A percentile compares a stretch with the other conserved stretches of the same genome.
Evolutionary conservation across 2,113 vertebrate species (phyloP).

Genomic region (Benitochromis conjunctus): DNA sequence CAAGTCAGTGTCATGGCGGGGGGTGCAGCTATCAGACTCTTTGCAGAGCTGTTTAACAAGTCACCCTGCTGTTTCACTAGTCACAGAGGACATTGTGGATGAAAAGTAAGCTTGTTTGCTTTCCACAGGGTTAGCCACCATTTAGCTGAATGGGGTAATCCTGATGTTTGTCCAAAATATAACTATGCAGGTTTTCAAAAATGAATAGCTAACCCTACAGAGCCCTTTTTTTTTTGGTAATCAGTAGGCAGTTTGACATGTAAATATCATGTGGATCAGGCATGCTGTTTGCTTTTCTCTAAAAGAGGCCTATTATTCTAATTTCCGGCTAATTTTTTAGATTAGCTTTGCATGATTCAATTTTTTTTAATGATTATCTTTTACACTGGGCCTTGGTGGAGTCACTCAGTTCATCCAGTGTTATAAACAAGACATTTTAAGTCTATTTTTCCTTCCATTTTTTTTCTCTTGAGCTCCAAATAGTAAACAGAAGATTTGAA

Average conservation of each 20-base stretch:
- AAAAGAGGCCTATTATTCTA: not conserved
- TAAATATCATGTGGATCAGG: not conserved
- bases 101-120: constrained; percentile 12
- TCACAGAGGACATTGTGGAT: constrained; percentile 10
- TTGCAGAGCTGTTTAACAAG: constrained; percentile 34
- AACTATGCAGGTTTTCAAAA: not conserved
- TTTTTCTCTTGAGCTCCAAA: not conserved
- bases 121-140: not conserved
- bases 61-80: constrained; percentile 34
- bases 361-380: not conserved
- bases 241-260: not conserved
- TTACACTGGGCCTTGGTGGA: not conserved
- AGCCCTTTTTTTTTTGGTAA: not conserved
- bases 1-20: constrained; percentile 16
- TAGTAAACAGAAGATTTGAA: not conserved
- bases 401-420: not conserved
- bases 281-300: not conserved
- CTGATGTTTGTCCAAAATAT: not conserved
- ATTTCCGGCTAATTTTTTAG: not conserved
- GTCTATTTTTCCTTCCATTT: not conserved
- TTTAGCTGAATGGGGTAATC: constrained; percentile 9
- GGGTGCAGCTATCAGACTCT: constrained; percentile 29
- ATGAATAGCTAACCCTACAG: not conserved
- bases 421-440: not conserved
- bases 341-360: not conserved